Conservation (phyloP, 2,113 vertebrate species). For the Potamarius usumacintae region DNA sequence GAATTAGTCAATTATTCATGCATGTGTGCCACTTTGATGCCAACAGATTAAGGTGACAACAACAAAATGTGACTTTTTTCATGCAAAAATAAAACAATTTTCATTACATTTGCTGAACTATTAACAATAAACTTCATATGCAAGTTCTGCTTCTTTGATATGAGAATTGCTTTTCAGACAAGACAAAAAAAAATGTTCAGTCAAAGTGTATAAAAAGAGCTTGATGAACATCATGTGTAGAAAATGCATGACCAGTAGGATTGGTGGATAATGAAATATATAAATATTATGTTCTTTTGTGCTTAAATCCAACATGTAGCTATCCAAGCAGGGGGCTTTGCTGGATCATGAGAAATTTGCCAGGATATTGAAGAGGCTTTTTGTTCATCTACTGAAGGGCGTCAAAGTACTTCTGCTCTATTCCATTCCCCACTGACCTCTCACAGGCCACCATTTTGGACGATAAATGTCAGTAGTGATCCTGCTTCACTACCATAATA, state of each 20-base stretch:
- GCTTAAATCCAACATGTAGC: constrained; percentile 85
- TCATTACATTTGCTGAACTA: constrained; percentile 68
- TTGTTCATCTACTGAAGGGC: constrained; percentile 86
- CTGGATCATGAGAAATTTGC: constrained; percentile 88
- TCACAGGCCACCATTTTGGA: constrained; percentile 74
- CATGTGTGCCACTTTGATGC: constrained; percentile 80
- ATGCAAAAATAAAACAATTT: constrained; percentile 56
- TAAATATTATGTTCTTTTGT: constrained; percentile 83
- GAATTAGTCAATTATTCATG: constrained; percentile 81
- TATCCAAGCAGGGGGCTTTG: constrained; percentile 81
- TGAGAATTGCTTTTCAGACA: background rate
- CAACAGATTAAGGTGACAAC: constrained; percentile 80
- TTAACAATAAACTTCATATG: constrained; percentile 68
- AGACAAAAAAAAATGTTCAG: background rate
- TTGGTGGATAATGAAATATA: constrained; percentile 55
- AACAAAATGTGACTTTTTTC: constrained; percentile 56
- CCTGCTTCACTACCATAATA: constrained; percentile 72
- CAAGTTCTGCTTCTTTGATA: constrained; percentile 3
- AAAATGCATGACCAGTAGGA: background rate
- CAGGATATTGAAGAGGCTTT: constrained; percentile 86
- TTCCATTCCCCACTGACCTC: constrained; percentile 81
- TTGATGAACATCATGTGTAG: background rate
- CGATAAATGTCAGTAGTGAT: constrained; percentile 77
- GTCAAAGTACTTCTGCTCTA: constrained; percentile 67
- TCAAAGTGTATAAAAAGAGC: background rate